Base-by-base conservation (phyloP, 2,797 vertebrate genomes). In the Siniperca scherzeri region DNA sequence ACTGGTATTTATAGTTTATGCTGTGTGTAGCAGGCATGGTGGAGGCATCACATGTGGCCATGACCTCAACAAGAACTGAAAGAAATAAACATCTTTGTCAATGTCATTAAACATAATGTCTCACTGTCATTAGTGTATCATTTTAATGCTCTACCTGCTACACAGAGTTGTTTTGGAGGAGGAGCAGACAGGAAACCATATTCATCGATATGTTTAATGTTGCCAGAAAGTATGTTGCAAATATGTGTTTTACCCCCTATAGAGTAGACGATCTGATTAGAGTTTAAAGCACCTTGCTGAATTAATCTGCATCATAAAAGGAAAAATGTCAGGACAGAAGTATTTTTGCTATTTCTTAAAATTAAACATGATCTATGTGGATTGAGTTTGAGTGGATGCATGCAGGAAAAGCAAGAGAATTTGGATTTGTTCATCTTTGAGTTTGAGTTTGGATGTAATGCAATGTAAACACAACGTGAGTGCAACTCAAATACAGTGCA, bases 261-360 rank as follows among this genome's bases (percentile, higher is more conserved):
- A 57, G 78, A 77, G 81, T 22, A 33, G 44, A 73, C 27, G 0
- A 74, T 86, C 72, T 79, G 81, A 84, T 79, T 88, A 75, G 68
- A 75, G 55, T 44, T 82, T n/a, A 84, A 83, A 79, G n/a, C 61
- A 64, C 65, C 50, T 73, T 68, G 48, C 60, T 53, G 69, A 66
- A 57, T 78, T 78, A 62, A 81, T 71, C 44, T 77, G 53, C 69
- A 82, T 74, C 46, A 70, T 79, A 52, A 42, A 73, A 79, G 27
- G 36, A 38, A 40, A 69, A 55, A 52, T 67, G 42, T 16, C 25
- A 44, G 55, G 21, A 53, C 25, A 22, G 22, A 55, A 62, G 22
- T 38, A 60, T 5, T 44, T 73, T 57, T 30, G 8, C n/a, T 13
- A 3, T 8, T 42, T 70, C 11, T 57, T 14, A 16, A 60, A 53